Base-by-base conservation (phyloP, 2,797 vertebrate species). In the Coreius guichenoti region DNA sequence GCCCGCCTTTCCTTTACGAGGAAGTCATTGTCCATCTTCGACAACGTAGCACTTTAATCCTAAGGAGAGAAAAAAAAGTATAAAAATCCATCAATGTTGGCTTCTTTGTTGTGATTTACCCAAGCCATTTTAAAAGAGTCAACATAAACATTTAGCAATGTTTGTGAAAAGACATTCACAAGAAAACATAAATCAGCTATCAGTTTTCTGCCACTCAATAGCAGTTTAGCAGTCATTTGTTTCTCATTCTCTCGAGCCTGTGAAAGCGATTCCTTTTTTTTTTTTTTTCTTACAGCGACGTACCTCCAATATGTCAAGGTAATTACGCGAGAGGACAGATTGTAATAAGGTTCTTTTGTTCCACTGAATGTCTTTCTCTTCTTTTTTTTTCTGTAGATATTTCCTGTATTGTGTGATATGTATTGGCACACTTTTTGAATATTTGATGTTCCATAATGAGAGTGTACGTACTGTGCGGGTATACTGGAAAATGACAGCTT, bases 241-340 rank as follows among this genome's bases (percentile, higher is more conserved):
- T 83, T 87, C 84, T 83, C 49, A 83, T 85, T 87, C 56, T 88
- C 56, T 86, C 56, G 77, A 72, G 63, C 70, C 76, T 80, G 73
- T 85, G 74, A 82, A 86, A 89, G 70, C 45, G 56, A 80, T 70
- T 78, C 69, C 23, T 87, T 80, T 80, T 67, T 72, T 47, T 70
- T 87, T 61, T 83, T 51, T 84, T 76, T 89, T 81, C 72, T 83
- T 63, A 86, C 81, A 67, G 86, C 82, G 61, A 82, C 77, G 82
- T 90, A 91, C 87, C 89, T 90, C 89, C 81, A 70, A 83, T 86
- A 89, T 84, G 84, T 89, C 85, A 84, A 84, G 84, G 85, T 88
- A 89, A 87, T 86, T 80, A 84, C 58, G 29, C 29, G 65, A 85
- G 83, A 86, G 81, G 78, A 87, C 82, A 81, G 36, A 76, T 86